Evolutionary conservation across 92 coral and sea anemone species (phyloP), one percentile per base, ranked within the genome.

Genomic region (Palythoa caribaeorum): DNA sequence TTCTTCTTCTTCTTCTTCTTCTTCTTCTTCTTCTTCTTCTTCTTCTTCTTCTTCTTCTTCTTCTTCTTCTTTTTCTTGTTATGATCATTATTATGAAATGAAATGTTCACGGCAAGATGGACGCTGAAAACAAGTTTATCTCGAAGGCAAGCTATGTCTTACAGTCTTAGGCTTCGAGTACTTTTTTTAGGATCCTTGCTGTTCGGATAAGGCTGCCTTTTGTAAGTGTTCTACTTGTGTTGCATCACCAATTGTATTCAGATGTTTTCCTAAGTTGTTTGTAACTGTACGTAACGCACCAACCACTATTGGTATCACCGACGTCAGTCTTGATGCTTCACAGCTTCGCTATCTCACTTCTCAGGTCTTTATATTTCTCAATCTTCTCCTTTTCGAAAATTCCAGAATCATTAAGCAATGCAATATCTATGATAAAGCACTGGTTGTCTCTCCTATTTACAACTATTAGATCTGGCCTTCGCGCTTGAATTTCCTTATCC

Each of bases 121-220:
- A 38, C 77, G 77, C 54, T 73, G 77, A 52, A 48, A 73, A 73
- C 16, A 73, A 73, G 77, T 73, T 73, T 73, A 52, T 73, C 51
- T 73, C 77, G 77, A 73, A 78, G 76, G 63, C 71, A 72, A 77
- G 76, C 80, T 54, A 72, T 77, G 62, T 63, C 80, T 63, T 53
- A 62, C 44, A 57, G 62, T 50, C 59, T 59, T 76, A 76, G 83
- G 77, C 52, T 68, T 86, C 89, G 38, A 80, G 87, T 59, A 53
- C 28, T 28, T 28, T 28, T 28, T 0, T 28, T 28, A 28, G 28
- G 28, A 28, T 28, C 28, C 28, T 28, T 72, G 90, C 93, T 60
- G 90, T 77, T 54, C 90, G 50, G 86, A 76, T 3, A 71, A 53
- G 38, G 59, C 92, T 65, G 79, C 77, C 66, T 87, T 86, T 79